These are phyloP conservation scores for Auanema sp. DNA, from an alignment of 2,888 invertebrate species.

Conservation along the genomic window DNA sequence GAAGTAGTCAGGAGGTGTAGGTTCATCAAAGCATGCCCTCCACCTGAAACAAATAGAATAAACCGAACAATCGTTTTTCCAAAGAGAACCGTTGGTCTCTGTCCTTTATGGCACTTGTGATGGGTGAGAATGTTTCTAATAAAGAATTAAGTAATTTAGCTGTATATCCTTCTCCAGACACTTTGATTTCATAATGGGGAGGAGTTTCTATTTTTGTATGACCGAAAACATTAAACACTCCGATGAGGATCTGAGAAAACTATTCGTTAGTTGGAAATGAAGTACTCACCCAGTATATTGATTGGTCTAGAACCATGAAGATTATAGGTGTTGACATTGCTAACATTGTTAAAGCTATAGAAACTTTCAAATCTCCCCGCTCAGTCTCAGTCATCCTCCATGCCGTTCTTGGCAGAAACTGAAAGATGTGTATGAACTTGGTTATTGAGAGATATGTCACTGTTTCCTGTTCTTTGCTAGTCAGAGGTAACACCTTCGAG, in stretches of 20 bases:
- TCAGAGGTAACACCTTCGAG: conserved; percentile 43
- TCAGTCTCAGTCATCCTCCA: conserved; percentile 41
- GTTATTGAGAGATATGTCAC: no score
- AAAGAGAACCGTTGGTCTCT: conserved; percentile 23
- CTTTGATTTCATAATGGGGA: conserved; percentile 32
- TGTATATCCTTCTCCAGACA: conserved; percentile 37
- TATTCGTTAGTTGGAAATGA: neutral
- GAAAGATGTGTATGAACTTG: conserved; percentile 12
- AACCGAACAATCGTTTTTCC: conserved; percentile 1
- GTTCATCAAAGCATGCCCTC: conserved; percentile 50
- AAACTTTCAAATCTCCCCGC: conserved; percentile 25
- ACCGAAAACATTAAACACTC: conserved; percentile 27
- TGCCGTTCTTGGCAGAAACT: conserved; percentile 28
- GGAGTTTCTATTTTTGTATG: conserved; percentile 35
- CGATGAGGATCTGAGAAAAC: conserved; percentile 24
- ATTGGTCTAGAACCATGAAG: conserved; percentile 41
- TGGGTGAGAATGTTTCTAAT: conserved; percentile 48
- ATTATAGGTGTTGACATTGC: conserved; percentile 37
- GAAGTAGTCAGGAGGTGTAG: conserved; percentile 48
- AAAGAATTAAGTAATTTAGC: conserved; percentile 31
- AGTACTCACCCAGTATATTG: conserved; percentile 26
- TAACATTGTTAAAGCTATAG: conserved; percentile 34
- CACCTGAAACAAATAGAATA: conserved; percentile 24
- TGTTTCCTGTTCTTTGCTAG: conserved; percentile 31
- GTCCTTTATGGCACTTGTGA: conserved; percentile 30